Evolutionary conservation across 2,797 vertebrate species (phyloP).

Genomic region (Gallirallus australis): DNA sequence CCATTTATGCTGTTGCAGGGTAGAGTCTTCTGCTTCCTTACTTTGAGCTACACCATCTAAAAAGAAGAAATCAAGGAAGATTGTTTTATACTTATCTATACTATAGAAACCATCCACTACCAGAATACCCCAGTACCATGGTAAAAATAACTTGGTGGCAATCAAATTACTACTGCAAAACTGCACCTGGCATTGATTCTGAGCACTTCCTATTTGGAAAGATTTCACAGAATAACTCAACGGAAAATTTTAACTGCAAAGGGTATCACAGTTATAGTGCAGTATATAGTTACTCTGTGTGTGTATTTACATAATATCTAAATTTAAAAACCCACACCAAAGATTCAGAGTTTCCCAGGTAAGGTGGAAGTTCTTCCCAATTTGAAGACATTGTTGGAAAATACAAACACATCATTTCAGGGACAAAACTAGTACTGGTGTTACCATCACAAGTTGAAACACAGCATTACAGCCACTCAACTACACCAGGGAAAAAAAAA

Average conservation of each 20-base stretch:
- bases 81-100: background rate
- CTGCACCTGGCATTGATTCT: background rate
- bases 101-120: background rate
- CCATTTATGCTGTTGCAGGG: background rate
- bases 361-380: background rate
- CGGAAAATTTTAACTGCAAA: background rate
- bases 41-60: background rate
- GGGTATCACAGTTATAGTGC: background rate
- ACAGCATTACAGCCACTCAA: background rate
- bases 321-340: fast-evolving
- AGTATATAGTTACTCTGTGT: too few relatives aligned
- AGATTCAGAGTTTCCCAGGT: background rate
- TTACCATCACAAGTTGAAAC: background rate
- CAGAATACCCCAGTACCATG: background rate
- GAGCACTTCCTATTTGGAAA: background rate
- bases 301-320: too few relatives aligned
- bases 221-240: background rate
- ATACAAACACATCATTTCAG: background rate
- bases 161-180: background rate
- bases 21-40: background rate
- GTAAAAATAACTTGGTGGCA: background rate
- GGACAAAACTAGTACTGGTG: background rate
- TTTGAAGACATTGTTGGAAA: background rate
- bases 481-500: background rate
- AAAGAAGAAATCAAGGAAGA: background rate